Evolutionary conservation across 1,140 invertebrate genomes (phyloP).

Genomic region (Centruroides sculpturatus): DNA sequence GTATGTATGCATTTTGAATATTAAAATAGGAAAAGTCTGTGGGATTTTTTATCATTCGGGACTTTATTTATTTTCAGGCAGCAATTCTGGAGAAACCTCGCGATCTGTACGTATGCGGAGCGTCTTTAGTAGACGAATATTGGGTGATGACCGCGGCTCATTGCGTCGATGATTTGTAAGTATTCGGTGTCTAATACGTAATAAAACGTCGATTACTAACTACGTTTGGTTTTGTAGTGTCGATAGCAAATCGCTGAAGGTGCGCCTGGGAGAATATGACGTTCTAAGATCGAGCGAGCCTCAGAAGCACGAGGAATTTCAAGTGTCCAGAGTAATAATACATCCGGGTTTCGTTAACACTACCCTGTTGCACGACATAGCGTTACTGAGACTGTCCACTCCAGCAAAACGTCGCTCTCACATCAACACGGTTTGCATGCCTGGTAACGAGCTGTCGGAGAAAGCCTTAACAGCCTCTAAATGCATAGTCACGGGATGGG

Average conservation of each 20-base stretch:
- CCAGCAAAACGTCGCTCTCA: slow-evolving; percentile 25
- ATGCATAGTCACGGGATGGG: slow-evolving; percentile 46
- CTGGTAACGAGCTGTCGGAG: slow-evolving; percentile 16
- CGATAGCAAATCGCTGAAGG: slow-evolving; percentile 23
- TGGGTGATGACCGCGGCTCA: slow-evolving; percentile 45
- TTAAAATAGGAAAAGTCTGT: no score
- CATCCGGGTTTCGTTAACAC: slow-evolving; percentile 30
- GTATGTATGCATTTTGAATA: no score
- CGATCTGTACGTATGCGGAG: slow-evolving; percentile 39
- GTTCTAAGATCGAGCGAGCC: slow-evolving; percentile 27
- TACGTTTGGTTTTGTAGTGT: slow-evolving; percentile 3
- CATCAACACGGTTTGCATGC: slow-evolving; percentile 35
- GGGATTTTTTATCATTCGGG: no score
- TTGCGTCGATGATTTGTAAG: slow-evolving; percentile 30
- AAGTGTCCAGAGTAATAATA: slow-evolving; percentile 15
- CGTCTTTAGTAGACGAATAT: slow-evolving; percentile 35
- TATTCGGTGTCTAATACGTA: not conserved
- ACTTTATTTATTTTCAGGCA: slow-evolving; percentile 21
- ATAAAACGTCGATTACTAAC: no score
- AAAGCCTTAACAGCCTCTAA: slow-evolving; percentile 13
- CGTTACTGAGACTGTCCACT: slow-evolving; percentile 26
- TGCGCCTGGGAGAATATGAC: slow-evolving; percentile 36
- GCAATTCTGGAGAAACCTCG: slow-evolving; percentile 32
- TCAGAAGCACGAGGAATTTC: slow-evolving; percentile 23
- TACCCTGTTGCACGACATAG: slow-evolving; percentile 33